Evolutionary conservation across 2,113 vertebrate genomes (phyloP).

Genomic region (Thunnus maccoyii): DNA sequence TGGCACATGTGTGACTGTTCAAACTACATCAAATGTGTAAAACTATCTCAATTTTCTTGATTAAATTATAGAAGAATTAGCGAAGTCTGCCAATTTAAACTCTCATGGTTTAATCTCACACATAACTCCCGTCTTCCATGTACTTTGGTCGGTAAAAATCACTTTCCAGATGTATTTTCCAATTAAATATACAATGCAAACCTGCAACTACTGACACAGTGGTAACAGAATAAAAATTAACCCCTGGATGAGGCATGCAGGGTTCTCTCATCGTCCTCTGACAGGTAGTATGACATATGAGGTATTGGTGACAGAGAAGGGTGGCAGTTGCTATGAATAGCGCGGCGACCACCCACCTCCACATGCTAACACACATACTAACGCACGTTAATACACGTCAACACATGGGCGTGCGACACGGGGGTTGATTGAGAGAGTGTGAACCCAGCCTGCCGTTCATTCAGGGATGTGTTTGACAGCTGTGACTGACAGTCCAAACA

Average conservation of each 20-base stretch:
- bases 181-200: neutral
- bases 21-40: too few relatives aligned
- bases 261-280: slow-evolving; percentile 14
- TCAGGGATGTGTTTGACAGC: slow-evolving; percentile 65
- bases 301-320: slow-evolving; percentile 52
- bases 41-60: too few relatives aligned
- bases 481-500: slow-evolving; percentile 73
- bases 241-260: neutral
- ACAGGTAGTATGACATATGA: slow-evolving; percentile 57
- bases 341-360: slow-evolving; percentile 60
- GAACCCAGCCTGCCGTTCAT: slow-evolving; percentile 49
- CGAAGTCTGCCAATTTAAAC: too few relatives aligned
- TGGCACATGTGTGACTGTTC: too few relatives aligned
- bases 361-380: slow-evolving; percentile 31
- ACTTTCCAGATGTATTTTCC: neutral
- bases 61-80: too few relatives aligned
- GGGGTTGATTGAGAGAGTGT: slow-evolving; percentile 61
- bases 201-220: neutral
- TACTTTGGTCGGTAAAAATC: neutral
- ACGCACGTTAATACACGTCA: slow-evolving; percentile 20
- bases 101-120: too few relatives aligned
- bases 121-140: too few relatives aligned
- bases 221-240: neutral
- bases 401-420: slow-evolving; percentile 36
- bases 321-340: slow-evolving; percentile 70